Evolutionary conservation across 2,888 invertebrate genomes (phyloP), one percentile per base, ranked within the genome.

Genomic region (Xestia ashworthii): DNA sequence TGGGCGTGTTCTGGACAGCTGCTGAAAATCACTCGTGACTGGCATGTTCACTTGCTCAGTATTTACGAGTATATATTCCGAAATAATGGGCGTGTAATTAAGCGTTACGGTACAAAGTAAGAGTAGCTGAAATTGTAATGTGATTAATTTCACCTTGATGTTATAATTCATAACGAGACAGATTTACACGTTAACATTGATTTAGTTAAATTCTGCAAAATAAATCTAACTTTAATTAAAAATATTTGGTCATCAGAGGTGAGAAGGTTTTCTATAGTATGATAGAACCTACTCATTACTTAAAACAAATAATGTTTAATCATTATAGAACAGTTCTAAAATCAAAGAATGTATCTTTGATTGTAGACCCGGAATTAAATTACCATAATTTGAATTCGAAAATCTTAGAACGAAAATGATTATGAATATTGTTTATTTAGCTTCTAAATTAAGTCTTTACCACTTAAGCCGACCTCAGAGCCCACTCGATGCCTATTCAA

Each of bases 401-500:
- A 76, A 76, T 82, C 32, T 55, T 12, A 19, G 41, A 53, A 41
- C 3, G 65, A 81, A 81, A 84, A 81, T 78, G 71, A 78, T 73
- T 78, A 79, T 79, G 75, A 81, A 78, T 83, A 88, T 87, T 85
- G 83, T 80, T 83, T 82, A 85, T 88, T 89, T 83, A 86, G 76
- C 81, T 85, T 78, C 76, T 76, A 89, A 91, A 92, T 90, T 89
- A 89, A 89, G 86, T 87, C 87, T 89, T 89, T 83, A 88, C 84
- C 86, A 83, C 84, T 89, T 89, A 90, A 91, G 88, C 87, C 87
- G 87, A 90, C 87, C 89, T 86, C 87, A 82, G 84, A 88, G 87
- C 87, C 84, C 85, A 82, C 89, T 89, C 85, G 86, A 86, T 87
- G 85, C 82, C 87, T 87, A 89, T 91, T 90, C 88, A 91, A 89